Base-by-base conservation (phyloP, 2,888 invertebrate species). In the Caenorhabditis macrosperma region DNA sequence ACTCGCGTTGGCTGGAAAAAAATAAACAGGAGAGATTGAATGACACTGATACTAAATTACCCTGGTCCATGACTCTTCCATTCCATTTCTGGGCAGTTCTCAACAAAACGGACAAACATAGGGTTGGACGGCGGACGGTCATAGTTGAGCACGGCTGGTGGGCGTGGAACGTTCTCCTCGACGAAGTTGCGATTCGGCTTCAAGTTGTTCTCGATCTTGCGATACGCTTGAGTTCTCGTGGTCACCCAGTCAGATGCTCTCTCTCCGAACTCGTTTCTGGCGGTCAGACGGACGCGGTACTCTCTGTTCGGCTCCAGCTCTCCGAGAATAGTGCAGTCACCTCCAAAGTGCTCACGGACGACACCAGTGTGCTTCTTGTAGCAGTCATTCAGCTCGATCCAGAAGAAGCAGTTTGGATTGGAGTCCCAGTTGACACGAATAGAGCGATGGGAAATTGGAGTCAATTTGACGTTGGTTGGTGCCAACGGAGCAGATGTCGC, bases 221-320 rank as follows among this genome's bases (percentile, higher is more conserved):
- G 44, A 26, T 35, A 50, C 15, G 57, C 66, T 9, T 64, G 61
- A 20, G 74, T 78, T 24, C 61, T 63, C 7, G 59, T 50, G 0
- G 30, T 24, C 6, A 66, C 33, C 77, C 77, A 82, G 17, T 78
- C 78, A 6, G 75, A 69, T n/a, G 24, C n/a, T 2, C 69, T 20
- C 7, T 75, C 78, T 22, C 80, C 81, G 7, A 68, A 55, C 0
- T 35, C n/a, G 30, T 69, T 82, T 22, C 60, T 54, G 0, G 82
- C 83, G 7, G 74, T 69, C 22, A 89, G 66, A 0, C 89, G 88
- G 75, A 89, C 83, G 0, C 77, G 77, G 68, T 88, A 89, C 17
- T 87, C 86, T 0, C 44, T 59, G 17, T 38, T 20, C 33, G 69
- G 41, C 7, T 26, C 20, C 12, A 77, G 28, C 2, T 77, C 69